Base-by-base conservation (phyloP, 1,140 invertebrate genomes). In the Neelides sp. region DNA sequence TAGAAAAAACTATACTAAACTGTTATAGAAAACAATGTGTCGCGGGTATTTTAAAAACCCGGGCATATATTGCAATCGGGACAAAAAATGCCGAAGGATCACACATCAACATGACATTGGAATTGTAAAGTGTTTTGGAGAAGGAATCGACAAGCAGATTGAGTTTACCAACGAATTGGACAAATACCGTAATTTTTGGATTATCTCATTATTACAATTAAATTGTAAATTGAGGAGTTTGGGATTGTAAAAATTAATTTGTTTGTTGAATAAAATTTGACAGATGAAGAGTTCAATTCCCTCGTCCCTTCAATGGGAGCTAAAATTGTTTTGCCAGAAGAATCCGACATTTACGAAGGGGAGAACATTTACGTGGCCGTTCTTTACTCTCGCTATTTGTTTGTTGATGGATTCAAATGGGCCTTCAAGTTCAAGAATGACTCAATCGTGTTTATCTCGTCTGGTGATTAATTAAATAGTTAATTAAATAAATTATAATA, bases 41-140 rank as follows among this genome's bases (percentile, higher is more conserved):
- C n/a, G 44, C 19, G 54, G 54, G 1, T 56, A 56, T n/a, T 47
- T 28, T 10, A 56, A 50, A 7, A n/a, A 35, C 10, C 46, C 49
- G 7, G 39, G 37, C 30, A 39, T 50, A 7, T 15, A 48, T 44
- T 56, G 54, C 19, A 22, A 52, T 12, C 27, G 48, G 10, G 44
- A 41, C 5, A 32, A n/a, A 7, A 34, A 46, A 17, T 56, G 54
- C 37, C 17, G 42, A 12, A 50, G 48, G 27, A 52, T 56, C 1
- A 41, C 27, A 10, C 37, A 51, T 45, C 36, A 50, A 26, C 27
- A 45, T 13, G 54, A 44, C 12, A 30, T 37, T 10, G 54, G 54
- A 20, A 35, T 51, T 2, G 48, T 56, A 17, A 35, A 49, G 5
- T 56, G 54, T 13, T 24, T 48, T 24, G 54, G 48, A 0, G 54